phyloP scores from a whole-genome alignment of 2,113 vertebrate genomes.

The Prionailurus bengalensis region DNA sequence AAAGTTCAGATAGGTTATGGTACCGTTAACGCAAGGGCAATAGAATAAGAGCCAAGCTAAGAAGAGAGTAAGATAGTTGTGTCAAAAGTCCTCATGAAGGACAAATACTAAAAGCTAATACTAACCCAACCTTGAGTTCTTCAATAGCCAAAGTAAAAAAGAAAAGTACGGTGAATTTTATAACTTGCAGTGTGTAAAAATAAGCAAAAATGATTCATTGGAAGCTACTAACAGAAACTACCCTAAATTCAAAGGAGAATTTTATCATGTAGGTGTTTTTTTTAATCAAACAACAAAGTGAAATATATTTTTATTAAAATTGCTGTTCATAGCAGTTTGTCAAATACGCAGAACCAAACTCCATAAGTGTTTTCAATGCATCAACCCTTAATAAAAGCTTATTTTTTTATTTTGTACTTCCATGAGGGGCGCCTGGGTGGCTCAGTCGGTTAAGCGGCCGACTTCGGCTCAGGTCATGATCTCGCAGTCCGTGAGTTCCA shows the following conservation, averaged over 20 bases:
- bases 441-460: no score
- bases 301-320: conserved; percentile 47
- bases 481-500: no score
- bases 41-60: background rate
- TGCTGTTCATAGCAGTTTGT: background rate
- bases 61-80: background rate
- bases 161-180: background rate
- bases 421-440: background rate
- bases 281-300: background rate
- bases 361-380: background rate
- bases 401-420: background rate
- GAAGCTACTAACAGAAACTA: background rate
- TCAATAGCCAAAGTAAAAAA: background rate
- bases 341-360: background rate
- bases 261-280: background rate
- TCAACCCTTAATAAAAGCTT: background rate
- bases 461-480: no score
- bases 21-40: background rate
- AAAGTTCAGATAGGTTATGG: background rate
- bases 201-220: background rate
- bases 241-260: background rate
- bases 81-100: background rate
- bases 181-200: background rate
- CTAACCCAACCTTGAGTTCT: background rate
- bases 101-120: background rate